Evolutionary conservation across 2,888 invertebrate genomes (phyloP), one percentile per base, ranked within the genome.

Genomic region (Leptodirus hochenwartii): DNA sequence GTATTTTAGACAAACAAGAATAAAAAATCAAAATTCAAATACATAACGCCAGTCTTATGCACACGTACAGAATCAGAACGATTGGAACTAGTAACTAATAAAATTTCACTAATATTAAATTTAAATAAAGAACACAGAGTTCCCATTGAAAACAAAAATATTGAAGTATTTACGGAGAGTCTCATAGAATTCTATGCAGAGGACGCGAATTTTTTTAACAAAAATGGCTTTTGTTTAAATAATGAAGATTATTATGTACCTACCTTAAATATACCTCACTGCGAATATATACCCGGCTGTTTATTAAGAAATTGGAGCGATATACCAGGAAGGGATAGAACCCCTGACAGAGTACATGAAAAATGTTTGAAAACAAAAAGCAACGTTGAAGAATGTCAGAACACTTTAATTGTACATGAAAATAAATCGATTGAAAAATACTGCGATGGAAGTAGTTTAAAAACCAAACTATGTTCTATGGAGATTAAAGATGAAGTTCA

Each of bases 291-390:
- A 38, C 49, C 54, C 20, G 62, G 68, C 13, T 51, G 52, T 45
- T 51, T 71, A 30, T 46, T 76, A n/a, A 66, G 58, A 49, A 58
- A 68, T 43, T 74, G 72, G 69, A 47, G 54, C 14, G 43, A 54
- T 26, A 74, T 76, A 41, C 67, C 68, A 4, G 74, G 75, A 1
- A 56, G 76, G 33, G 70, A 70, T 27, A 40, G 44, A 8, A 66
- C 69, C 30, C 74, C 73, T 2, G 38, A 42, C 16, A 34, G 41
- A 34, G 36, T 29, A 27, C 12, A 22, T 5, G 12, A 22, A 5
- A 16, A 29, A 22, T 27, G 4, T 12, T 12, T 16, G 9, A 17
- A 4, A 29, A 17, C 16, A 30, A 30, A 15, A 27, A 12, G 4
- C 17, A 27, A 6, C 11, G 14, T 12, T 9, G 11, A 32, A 15